Conservation (phyloP, 2,797 vertebrate genomes). For the Petrocephalus sullivani region DNA sequence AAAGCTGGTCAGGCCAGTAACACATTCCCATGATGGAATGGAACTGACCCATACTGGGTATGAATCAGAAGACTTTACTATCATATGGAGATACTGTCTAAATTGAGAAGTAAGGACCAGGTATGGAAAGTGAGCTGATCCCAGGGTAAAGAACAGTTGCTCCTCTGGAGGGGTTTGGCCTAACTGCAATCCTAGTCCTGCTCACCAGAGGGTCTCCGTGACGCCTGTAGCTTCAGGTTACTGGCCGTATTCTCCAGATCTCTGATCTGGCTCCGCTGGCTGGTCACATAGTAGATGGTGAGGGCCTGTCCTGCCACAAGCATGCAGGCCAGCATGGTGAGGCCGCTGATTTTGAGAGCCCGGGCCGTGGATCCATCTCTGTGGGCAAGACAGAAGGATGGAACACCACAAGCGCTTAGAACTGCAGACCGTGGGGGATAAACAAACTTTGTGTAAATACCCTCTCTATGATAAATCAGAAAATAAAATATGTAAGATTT, state of each 20-base stretch:
- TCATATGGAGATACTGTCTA: neutral
- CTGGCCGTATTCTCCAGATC: conserved; percentile 62
- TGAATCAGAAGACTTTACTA: neutral
- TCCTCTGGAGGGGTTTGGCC: neutral
- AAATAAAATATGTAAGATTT: neutral
- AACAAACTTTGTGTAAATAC: neutral
- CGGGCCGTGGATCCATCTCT: conserved; percentile 48
- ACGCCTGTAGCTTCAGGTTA: conserved; percentile 59
- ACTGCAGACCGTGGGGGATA: neutral
- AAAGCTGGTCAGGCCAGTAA: neutral
- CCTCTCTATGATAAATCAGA: neutral
- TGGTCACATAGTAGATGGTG: conserved; percentile 72
- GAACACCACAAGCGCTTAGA: neutral
- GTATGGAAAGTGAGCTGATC: neutral
- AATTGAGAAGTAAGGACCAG: neutral
- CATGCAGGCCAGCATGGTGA: conserved; percentile 77
- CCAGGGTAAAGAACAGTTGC: neutral
- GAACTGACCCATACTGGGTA: neutral
- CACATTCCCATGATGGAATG: neutral
- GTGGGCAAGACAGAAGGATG: neutral
- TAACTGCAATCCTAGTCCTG: neutral
- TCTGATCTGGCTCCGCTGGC: conserved; percentile 72
- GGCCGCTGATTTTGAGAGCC: conserved; percentile 59
- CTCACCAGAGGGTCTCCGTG: conserved; percentile 55
- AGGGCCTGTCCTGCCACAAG: conserved; percentile 82